Percentiles rank a stretch among this genome's conserved stretches.
These are phyloP conservation scores for Drosophila formosana DNA, from an alignment of 2,888 invertebrate genomes.

Conservation along the genomic window DNA sequence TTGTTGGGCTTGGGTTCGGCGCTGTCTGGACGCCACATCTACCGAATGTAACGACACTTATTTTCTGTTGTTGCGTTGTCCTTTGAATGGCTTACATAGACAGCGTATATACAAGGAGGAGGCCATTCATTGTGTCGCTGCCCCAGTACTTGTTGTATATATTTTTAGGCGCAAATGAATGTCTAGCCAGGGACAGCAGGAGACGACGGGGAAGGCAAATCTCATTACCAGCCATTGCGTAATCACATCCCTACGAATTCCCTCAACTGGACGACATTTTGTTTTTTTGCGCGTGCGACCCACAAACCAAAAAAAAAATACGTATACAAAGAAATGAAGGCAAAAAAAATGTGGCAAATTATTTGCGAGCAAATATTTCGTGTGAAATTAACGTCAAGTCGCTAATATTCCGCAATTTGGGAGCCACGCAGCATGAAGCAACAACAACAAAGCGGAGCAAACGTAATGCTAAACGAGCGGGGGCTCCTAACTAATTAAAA, in stretches of 20 bases:
- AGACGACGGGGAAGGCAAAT: background rate
- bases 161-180: slow-evolving; percentile 30
- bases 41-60: slow-evolving; percentile 27
- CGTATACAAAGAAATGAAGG: slow-evolving; percentile 1
- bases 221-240: slow-evolving; percentile 57
- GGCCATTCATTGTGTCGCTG: slow-evolving; percentile 3
- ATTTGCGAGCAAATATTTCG: slow-evolving; percentile 45
- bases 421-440: slow-evolving; percentile 6
- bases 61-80: slow-evolving; percentile 28
- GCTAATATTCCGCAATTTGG: slow-evolving; percentile 46
- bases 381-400: slow-evolving; percentile 48
- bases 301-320: slow-evolving; percentile 28
- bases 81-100: slow-evolving; percentile 29
- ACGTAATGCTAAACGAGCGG: slow-evolving; percentile 21
- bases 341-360: slow-evolving; percentile 32
- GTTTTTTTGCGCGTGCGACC: slow-evolving; percentile 43
- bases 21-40: slow-evolving; percentile 32
- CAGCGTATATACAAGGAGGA: slow-evolving; percentile 5
- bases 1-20: slow-evolving; percentile 1
- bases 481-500: slow-evolving; percentile 42
- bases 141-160: slow-evolving; percentile 2
- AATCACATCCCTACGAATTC: slow-evolving; percentile 18
- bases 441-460: slow-evolving; percentile 6
- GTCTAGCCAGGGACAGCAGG: slow-evolving; percentile 46
- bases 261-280: slow-evolving; percentile 23